These are phyloP conservation scores for Anthopleura xanthogrammica DNA, from an alignment of 92 coral and sea anemone species.

Conservation along the genomic window DNA sequence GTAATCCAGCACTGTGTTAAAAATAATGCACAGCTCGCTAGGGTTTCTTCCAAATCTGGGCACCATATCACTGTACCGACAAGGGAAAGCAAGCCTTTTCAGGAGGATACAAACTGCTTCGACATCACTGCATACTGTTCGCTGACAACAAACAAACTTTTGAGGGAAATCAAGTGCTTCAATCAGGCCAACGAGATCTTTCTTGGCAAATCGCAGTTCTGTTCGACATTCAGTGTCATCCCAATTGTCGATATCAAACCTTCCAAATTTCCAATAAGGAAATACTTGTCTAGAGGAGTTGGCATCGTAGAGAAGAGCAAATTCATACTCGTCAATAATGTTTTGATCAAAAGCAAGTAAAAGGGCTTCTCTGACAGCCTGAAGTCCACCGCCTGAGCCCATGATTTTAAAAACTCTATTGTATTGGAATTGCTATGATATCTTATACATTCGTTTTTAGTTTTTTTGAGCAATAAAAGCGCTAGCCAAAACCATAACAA, in stretches of 20 bases:
- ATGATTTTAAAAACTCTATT: neutral
- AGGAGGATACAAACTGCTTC: constrained; percentile 22
- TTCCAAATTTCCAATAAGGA: constrained; percentile 26
- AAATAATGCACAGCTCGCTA: constrained; percentile 18
- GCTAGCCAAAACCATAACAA: neutral
- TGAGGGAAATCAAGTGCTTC: constrained; percentile 10
- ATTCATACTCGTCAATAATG: constrained; percentile 15
- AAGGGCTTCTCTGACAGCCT: constrained; percentile 16
- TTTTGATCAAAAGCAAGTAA: constrained; percentile 23
- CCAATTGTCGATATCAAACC: constrained; percentile 20
- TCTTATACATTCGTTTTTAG: neutral
- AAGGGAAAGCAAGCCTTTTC: constrained; percentile 33
- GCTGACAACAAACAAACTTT: constrained; percentile 14
- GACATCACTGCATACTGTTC: constrained; percentile 10
- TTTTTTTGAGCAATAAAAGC: neutral
- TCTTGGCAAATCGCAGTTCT: constrained; percentile 26
- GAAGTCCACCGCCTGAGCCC: constrained; percentile 15
- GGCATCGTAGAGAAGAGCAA: constrained; percentile 23
- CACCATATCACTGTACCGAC: constrained; percentile 32
- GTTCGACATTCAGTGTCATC: constrained; percentile 17
- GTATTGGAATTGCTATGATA: neutral
- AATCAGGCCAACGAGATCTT: constrained; percentile 1
- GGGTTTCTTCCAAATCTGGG: constrained; percentile 24
- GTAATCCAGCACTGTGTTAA: constrained; percentile 22
- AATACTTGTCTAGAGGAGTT: constrained; percentile 25